Evolutionary conservation across 2,888 invertebrate genomes (phyloP), one percentile per base, ranked within the genome.

Genomic region (Apomyelois bistriatella): DNA sequence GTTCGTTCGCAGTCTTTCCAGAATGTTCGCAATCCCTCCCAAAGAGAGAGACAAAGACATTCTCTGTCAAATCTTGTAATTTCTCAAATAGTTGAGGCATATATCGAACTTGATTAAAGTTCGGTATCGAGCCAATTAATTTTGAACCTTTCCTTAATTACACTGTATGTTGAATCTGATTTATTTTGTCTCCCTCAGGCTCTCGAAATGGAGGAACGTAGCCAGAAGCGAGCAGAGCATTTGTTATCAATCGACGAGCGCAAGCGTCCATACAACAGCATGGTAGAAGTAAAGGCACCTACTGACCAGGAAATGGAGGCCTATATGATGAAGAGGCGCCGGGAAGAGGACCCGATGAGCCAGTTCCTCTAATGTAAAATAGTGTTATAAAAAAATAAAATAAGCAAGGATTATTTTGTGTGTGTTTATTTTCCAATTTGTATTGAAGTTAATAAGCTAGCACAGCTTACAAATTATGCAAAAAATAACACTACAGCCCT

Each of bases 261-360:
- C 12, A 97, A 98, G 70, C 92, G 99, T 2, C 95, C 97, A 0
- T 99, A 98, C 82, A 98, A 99, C 82, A 97, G 97, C 70, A 96
- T 96, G 95, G 94, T 92, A 58, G 94, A 95, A 66, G 94, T 94
- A 0, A 95, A 95, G 65, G 95, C 94, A 56, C 98, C 97, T 0
- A 95, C 97, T 0, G 96, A 97, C 56, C 97, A 97, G 59, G 98
- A 99, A 79, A 92, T 98, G 76, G 99, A 99, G 79, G 98, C 98
- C 0, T 99, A 95, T 87, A 94, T 95, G 74, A 94, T 97, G 91
- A 98, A 97, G 79, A 92, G 95, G 52, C 90, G 93, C 52, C 91
- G 97, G 40, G 94, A 94, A 0, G 97, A 97, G 60, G 99, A 99
- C 89, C 99, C 99, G 0, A 99, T 99, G 99, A 93, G 94, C 52